These are phyloP conservation scores for Mesocricetus auratus DNA, from an alignment of 2,113 vertebrate species.

Conservation along the genomic window DNA sequence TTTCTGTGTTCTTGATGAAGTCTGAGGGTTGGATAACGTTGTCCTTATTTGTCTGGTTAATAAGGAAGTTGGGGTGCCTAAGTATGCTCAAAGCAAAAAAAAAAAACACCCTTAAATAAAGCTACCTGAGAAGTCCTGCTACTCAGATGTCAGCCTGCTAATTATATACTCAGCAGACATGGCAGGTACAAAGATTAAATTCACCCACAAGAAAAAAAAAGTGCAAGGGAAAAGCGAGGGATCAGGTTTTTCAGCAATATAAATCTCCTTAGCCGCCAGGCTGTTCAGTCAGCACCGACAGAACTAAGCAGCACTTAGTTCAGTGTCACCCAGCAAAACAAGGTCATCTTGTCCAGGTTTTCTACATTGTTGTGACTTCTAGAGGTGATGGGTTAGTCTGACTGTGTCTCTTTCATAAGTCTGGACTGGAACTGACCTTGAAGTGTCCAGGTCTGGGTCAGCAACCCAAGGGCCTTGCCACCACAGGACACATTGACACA, in stretches of 20 bases:
- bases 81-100: slow-evolving; percentile 74
- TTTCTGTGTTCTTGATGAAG: slow-evolving; percentile 9
- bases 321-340: neutral
- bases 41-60: slow-evolving; percentile 15
- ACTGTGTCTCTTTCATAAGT: neutral
- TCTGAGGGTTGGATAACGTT: slow-evolving; percentile 55
- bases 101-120: slow-evolving; percentile 78
- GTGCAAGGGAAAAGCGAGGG: slow-evolving; percentile 58
- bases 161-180: slow-evolving; percentile 78
- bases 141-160: slow-evolving; percentile 80
- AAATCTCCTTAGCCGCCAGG: slow-evolving; percentile 45
- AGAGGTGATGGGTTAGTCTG: slow-evolving; percentile 27
- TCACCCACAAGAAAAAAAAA: slow-evolving; percentile 52
- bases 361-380: slow-evolving; percentile 64
- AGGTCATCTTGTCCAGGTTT: slow-evolving; percentile 38
- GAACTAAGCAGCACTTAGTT: slow-evolving; percentile 2
- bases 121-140: slow-evolving; percentile 58
- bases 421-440: slow-evolving; percentile 19
- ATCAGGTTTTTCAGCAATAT: slow-evolving; percentile 66
- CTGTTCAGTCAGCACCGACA: slow-evolving; percentile 13
- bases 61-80: slow-evolving; percentile 37
- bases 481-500: neutral
- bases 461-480: neutral
- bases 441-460: slow-evolving; percentile 37
- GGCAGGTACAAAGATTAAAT: slow-evolving; percentile 80